Evolutionary conservation across 1,140 invertebrate genomes (phyloP), one percentile per base, ranked within the genome.

Genomic region (Brachionus paranguensis): DNA sequence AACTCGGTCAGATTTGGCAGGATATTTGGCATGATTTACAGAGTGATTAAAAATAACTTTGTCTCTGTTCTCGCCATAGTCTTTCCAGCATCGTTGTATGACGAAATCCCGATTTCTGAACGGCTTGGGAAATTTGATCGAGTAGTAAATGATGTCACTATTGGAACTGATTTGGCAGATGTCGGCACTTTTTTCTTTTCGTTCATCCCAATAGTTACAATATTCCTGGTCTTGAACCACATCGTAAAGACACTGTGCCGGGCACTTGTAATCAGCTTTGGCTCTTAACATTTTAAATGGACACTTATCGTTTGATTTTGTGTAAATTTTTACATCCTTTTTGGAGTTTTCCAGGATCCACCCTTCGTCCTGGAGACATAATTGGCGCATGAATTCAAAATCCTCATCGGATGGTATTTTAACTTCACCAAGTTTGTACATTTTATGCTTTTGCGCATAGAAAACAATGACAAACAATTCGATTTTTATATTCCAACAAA

Each of bases 41-140:
- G 95, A 96, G 91, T 96, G 95, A 90, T 95, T 96, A 76, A 96
- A 90, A 86, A 96, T 95, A 87, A 94, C 91, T 89, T 95, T 94
- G 88, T 96, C 94, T 85, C 89, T 87, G 37, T 93, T 94, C 41
- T 93, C 93, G 1, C 78, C 78, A 41, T 37, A 65, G 88, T 95
- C 94, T 72, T 95, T 90, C 95, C 95, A 96, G 11, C 95, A 96
- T 86, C 95, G 91, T 90, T 95, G 94, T 81, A 95, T 91, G 29
- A 96, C 93, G 90, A 96, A 96, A 89, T 96, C 95, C 85, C 95
- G 91, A 88, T 95, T 95, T 89, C 94, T 94, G 86, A 96, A 91
- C 12, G 95, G 95, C 27, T 94, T 91, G 43, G 94, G 93, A 87
- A 94, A 95, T 74, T 93, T 92, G 91, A 96, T 41, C 11, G 50